phyloP scores from a whole-genome alignment of 1,140 invertebrate species.

The Ridgeia piscesae region DNA sequence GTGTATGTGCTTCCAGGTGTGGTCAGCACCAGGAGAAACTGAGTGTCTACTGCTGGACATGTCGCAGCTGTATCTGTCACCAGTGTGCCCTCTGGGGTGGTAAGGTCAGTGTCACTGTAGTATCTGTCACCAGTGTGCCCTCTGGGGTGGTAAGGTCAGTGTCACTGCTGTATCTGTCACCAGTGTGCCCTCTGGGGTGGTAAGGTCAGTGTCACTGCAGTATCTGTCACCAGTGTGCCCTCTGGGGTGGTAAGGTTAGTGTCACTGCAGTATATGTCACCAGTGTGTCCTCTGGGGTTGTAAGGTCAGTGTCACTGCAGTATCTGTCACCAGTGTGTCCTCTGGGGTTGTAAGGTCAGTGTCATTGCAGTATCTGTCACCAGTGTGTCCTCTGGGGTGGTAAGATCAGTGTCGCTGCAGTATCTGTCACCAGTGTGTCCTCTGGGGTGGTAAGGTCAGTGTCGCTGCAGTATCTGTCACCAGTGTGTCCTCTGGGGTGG shows the following conservation, averaged over 20 bases:
- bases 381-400: no score
- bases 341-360: no score
- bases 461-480: slow-evolving; percentile 86
- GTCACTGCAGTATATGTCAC: slow-evolving; percentile 83
- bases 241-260: no score
- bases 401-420: no score
- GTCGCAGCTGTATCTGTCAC: slow-evolving; percentile 86
- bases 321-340: not conserved
- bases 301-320: slow-evolving; percentile 58
- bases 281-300: slow-evolving; percentile 92
- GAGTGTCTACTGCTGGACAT: slow-evolving; percentile 90
- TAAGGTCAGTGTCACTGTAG: slow-evolving; percentile 57
- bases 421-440: no score
- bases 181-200: no score
- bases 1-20: slow-evolving; percentile 62
- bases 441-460: no score
- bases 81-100: slow-evolving; percentile 92
- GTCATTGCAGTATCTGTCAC: no score
- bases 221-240: not conserved
- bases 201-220: slow-evolving; percentile 58
- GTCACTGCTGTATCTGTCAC: no score
- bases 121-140: not conserved
- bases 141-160: no score
- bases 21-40: slow-evolving; percentile 81
- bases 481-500: slow-evolving; percentile 92